A percentile compares a stretch with the other conserved stretches of the same genome.
phyloP scores from a whole-genome alignment of 2,797 vertebrate species.

The Sebastolobus altivelis region DNA sequence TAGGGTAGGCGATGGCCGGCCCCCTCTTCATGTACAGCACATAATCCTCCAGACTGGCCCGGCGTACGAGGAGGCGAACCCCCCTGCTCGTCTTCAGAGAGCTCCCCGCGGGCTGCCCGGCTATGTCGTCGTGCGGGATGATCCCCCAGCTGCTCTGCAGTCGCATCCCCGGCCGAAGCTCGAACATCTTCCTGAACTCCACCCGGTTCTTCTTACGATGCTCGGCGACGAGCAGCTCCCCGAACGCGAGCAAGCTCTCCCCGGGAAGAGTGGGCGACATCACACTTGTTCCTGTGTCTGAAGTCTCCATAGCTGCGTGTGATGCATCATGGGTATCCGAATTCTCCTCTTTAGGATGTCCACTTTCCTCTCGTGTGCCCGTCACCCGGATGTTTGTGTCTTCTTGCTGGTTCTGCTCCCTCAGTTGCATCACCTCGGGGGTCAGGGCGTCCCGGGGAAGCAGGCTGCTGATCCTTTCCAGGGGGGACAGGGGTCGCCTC shows the following conservation, averaged over 20 bases:
- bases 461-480: conserved; percentile 86
- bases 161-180: conserved; percentile 64
- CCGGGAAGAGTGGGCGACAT: conserved; percentile 38
- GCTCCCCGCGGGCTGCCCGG: conserved; percentile 82
- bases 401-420: conserved; percentile 44
- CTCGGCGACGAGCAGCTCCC: conserved; percentile 89
- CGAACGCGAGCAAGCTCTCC: conserved; percentile 77
- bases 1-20: conserved; percentile 89
- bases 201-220: conserved; percentile 59
- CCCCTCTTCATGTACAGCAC: conserved; percentile 90
- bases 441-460: conserved; percentile 81
- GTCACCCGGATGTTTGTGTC: background rate
- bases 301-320: background rate
- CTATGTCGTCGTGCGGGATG: conserved; percentile 82
- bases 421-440: conserved; percentile 81
- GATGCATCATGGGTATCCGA: background rate
- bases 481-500: conserved; percentile 82
- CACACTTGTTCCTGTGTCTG: background rate
- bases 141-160: conserved; percentile 83
- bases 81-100: conserved; percentile 74
- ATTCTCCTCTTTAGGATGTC: too few species aligned
- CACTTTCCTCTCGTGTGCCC: background rate
- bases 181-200: conserved; percentile 86
- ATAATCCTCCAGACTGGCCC: conserved; percentile 91
- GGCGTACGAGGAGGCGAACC: conserved; percentile 79